Conservation (phyloP, 2,888 invertebrate species). For the Metopia argyrocephala region DNA sequence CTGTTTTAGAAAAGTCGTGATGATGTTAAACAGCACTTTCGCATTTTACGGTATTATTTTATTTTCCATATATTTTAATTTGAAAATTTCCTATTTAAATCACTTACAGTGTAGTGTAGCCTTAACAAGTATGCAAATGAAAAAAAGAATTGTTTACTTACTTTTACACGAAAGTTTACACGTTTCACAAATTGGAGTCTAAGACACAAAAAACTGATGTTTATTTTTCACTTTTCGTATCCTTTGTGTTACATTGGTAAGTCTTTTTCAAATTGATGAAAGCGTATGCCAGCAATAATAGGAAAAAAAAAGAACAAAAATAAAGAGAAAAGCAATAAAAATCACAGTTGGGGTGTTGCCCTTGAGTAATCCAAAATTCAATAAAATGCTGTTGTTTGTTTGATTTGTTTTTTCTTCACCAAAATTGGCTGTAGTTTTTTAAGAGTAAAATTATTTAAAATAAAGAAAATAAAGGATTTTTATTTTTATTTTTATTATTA, state of each 20-base stretch:
- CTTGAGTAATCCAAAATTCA: slow-evolving; percentile 65
- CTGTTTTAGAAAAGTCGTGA: too few species aligned
- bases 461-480: too few species aligned
- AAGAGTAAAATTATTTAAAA: too few species aligned
- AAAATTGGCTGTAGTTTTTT: too few species aligned
- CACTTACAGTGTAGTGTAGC: slow-evolving; percentile 11
- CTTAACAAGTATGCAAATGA: neutral
- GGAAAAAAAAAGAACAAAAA: slow-evolving; percentile 16
- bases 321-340: slow-evolving; percentile 10
- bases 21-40: too few species aligned
- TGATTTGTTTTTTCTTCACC: neutral
- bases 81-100: neutral
- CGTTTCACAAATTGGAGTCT: neutral
- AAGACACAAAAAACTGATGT: neutral
- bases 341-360: slow-evolving; percentile 58
- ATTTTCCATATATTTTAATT: neutral
- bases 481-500: too few species aligned
- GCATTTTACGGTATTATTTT: too few species aligned
- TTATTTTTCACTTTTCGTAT: neutral
- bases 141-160: slow-evolving; percentile 22
- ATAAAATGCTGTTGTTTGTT: slow-evolving; percentile 44
- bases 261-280: slow-evolving; percentile 11
- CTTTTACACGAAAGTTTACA: slow-evolving; percentile 15
- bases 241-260: slow-evolving; percentile 18
- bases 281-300: slow-evolving; percentile 16